Base-by-base conservation (phyloP, 1,140 invertebrate genomes). In the Aricia agestis region DNA sequence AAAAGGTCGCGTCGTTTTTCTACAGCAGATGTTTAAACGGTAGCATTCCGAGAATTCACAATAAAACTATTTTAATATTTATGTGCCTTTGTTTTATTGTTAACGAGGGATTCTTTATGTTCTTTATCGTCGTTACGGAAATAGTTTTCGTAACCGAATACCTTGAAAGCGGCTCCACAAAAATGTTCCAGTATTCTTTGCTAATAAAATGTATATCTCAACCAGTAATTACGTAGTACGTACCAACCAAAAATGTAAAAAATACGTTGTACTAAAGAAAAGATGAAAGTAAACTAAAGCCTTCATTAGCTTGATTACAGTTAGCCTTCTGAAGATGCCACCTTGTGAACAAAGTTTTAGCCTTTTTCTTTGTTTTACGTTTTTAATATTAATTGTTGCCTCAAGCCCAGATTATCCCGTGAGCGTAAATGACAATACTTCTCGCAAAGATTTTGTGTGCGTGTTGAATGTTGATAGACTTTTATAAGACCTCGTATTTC, bases 21-120 rank as follows among this genome's bases (percentile, higher is more conserved):
- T 63, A 63, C n/a, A 19, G 18, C 18, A 31, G 59, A 63, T 52
- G 45, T 52, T 52, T 52, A 52, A 52, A 52, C 45, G 45, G 45
- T 52, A 52, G 45, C 45, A 52, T 52, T 52, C 45, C 45, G 45
- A 10, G 45, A 52, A 52, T 52, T 13, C 45, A 52, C 45, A 15
- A 52, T 52, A 52, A 42, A 52, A 52, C 45, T 52, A 52, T 52
- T 52, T 52, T 52, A 52, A 52, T 52, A 52, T 52, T 15, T 52
- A 52, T 52, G 36, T 36, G 5, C 45, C 45, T 52, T 52, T 52
- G 45, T 52, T 52, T 52, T 52, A 52, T 52, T 52, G 45, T 52
- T 36, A 15, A 52, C 45, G 9, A 52, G 10, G 45, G 45, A 52
- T 52, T 52, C 45, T 52, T 52, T 52, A 52, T 52, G 45, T 52